These are phyloP conservation scores for Solen grandis DNA, from an alignment of 1,140 invertebrate species.

Conservation along the genomic window DNA sequence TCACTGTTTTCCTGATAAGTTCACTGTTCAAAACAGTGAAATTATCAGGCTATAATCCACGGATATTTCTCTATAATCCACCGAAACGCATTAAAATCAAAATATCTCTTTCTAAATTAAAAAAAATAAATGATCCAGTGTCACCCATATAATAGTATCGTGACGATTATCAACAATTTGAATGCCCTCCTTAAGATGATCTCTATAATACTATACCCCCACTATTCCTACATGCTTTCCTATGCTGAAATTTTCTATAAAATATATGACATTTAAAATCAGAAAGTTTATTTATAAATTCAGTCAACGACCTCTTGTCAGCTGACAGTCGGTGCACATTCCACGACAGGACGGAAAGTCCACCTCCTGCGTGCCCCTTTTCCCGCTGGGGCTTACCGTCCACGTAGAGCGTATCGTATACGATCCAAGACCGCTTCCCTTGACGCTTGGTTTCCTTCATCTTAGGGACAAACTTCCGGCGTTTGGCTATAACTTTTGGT, in stretches of 20 bases:
- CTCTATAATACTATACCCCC: slow-evolving; percentile 16
- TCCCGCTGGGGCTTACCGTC: slow-evolving; percentile 1
- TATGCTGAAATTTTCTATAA: slow-evolving; percentile 17
- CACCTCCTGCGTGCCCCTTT: neutral
- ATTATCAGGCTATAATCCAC: too few relatives aligned
- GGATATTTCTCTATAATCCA: too few relatives aligned
- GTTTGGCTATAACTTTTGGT: slow-evolving; percentile 2
- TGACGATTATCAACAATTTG: neutral
- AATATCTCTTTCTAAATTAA: neutral
- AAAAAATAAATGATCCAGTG: slow-evolving; percentile 6
- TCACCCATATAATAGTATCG: slow-evolving; percentile 13
- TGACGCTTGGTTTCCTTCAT: slow-evolving; percentile 4
- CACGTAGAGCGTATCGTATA: slow-evolving; percentile 18
- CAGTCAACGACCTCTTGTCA: neutral
- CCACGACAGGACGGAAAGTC: neutral
- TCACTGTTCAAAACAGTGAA: too few relatives aligned
- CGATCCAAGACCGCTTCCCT: slow-evolving; percentile 1
- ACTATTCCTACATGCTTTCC: slow-evolving; percentile 8
- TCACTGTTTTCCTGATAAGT: too few relatives aligned
- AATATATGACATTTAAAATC: slow-evolving; percentile 10
- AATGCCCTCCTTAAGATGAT: neutral
- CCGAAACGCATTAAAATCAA: too few relatives aligned
- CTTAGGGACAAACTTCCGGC: slow-evolving; percentile 5
- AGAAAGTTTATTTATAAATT: slow-evolving; percentile 3
- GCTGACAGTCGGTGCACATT: neutral